phyloP scores from a whole-genome alignment of 1,140 invertebrate species.

The Mesaphorura yosii region DNA sequence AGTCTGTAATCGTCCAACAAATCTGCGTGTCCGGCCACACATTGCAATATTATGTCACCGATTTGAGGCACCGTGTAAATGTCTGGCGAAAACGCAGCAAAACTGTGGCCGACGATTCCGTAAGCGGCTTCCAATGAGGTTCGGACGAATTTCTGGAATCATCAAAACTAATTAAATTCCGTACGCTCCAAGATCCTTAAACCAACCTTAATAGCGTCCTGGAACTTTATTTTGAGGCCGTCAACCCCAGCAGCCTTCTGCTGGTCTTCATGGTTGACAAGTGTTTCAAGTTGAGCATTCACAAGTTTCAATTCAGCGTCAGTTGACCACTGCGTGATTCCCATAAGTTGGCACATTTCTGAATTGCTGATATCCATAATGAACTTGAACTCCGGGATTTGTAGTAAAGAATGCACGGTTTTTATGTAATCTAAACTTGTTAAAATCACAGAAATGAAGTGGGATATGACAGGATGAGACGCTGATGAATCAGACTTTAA shows the following conservation, averaged over 20 bases:
- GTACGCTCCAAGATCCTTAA: too few relatives aligned
- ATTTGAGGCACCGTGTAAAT: conserved; percentile 15
- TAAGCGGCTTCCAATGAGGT: neutral
- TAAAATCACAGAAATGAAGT: neutral
- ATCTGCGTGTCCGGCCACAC: conserved; percentile 2
- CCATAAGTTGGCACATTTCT: neutral
- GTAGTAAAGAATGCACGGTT: neutral
- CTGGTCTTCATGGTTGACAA: too few relatives aligned
- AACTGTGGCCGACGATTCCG: conserved; percentile 9
- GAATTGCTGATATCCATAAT: neutral
- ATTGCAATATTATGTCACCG: conserved; percentile 6
- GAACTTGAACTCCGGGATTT: neutral
- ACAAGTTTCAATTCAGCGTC: too few relatives aligned
- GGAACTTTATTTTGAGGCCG: too few relatives aligned
- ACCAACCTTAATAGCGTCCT: too few relatives aligned
- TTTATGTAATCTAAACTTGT: neutral
- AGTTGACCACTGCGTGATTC: too few relatives aligned
- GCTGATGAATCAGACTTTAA: neutral
- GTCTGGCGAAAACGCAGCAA: neutral
- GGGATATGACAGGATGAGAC: neutral
- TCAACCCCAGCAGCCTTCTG: too few relatives aligned
- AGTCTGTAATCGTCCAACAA: conserved; percentile 8
- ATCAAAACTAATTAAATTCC: neutral
- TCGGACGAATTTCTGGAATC: neutral
- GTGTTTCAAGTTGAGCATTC: too few relatives aligned